Percentiles rank a stretch among this genome's conserved stretches.
Evolutionary conservation across 2,797 vertebrate species (phyloP).

Genomic region (Lepus townsendii): DNA sequence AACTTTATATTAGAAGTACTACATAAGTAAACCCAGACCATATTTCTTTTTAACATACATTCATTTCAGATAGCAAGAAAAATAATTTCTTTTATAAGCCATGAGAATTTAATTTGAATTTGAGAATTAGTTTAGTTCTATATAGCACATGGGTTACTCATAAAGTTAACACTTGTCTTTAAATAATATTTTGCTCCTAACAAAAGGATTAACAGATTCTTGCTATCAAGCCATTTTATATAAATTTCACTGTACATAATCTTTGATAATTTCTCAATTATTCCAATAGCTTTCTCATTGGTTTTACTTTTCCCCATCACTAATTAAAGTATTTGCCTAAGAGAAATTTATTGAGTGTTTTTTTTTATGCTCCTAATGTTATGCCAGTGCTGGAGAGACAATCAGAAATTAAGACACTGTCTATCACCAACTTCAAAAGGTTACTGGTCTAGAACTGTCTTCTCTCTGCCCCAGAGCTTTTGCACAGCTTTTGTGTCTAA

Average conservation of each 20-base stretch:
- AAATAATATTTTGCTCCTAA: constrained; percentile 68
- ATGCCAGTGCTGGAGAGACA: background rate
- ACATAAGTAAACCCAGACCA: constrained; percentile 82
- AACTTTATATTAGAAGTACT: constrained; percentile 86
- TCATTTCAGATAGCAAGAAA: constrained; percentile 86
- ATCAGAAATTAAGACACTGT: background rate
- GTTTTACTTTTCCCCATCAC: constrained; percentile 7
- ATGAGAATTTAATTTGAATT: constrained; percentile 81
- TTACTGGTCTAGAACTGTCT: background rate
- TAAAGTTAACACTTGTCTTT: constrained; percentile 70
- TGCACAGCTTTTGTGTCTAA: background rate
- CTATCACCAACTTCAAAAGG: background rate
- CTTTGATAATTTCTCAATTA: constrained; percentile 57
- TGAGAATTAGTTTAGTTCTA: constrained; percentile 80
- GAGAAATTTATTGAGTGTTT: constrained; percentile 31
- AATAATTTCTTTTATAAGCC: constrained; percentile 86
- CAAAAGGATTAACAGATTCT: constrained; percentile 69
- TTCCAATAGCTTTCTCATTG: constrained; percentile 9
- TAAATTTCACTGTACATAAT: constrained; percentile 49
- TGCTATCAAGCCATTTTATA: background rate
- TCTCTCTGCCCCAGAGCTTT: background rate
- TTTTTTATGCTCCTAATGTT: constrained; percentile 4
- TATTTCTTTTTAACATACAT: constrained; percentile 88
- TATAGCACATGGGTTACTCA: constrained; percentile 48
- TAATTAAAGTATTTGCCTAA: constrained; percentile 56